Evolutionary conservation across 1,140 invertebrate genomes (phyloP), one percentile per base, ranked within the genome.

Genomic region (Coptotermes formosanus): DNA sequence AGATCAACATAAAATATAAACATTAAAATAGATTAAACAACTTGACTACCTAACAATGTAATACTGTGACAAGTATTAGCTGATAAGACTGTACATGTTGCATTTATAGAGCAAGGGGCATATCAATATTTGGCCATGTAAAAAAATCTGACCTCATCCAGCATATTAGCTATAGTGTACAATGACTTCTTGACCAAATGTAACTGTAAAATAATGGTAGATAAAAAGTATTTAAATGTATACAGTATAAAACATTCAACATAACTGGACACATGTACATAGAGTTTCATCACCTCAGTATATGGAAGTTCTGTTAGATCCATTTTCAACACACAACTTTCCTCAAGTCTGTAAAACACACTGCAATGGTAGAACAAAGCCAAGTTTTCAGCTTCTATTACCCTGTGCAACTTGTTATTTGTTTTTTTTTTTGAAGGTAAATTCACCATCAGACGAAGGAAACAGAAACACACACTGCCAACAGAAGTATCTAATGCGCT

Each of bases 371-470:
- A 52, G 81, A 59, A 30, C 45, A 45, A 43, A 85, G 82, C 85
- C 52, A 86, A 86, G 69, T 86, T 83, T 83, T 59, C 59, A 87
- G 85, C 86, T 84, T 85, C 86, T 83, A 82, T 85, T 87, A 87
- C 86, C 86, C 86, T 87, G 86, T 87, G 86, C 86, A 85, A 81
- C 55, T 87, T 82, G 82, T 82, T 44, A 44, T 86, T 82, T 85
- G 82, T 85, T 55, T 43, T 11, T 69, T 69, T 7, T 69, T 55
- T 21, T 55, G 14, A 75, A n/a, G 64, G 64, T 75, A 75, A 75
- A 75, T 30, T 38, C 85, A 82, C 52, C 45, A 82, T 43, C 25
- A 85, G 64, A 64, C 23, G 38, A 45, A 30, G 59, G 25, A 32
- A 85, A 83, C 32, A 14, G 82, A 86, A 83, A 43, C 69, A 82